phyloP scores from a whole-genome alignment of 2,888 invertebrate genomes.

The Corbicula japonica region DNA sequence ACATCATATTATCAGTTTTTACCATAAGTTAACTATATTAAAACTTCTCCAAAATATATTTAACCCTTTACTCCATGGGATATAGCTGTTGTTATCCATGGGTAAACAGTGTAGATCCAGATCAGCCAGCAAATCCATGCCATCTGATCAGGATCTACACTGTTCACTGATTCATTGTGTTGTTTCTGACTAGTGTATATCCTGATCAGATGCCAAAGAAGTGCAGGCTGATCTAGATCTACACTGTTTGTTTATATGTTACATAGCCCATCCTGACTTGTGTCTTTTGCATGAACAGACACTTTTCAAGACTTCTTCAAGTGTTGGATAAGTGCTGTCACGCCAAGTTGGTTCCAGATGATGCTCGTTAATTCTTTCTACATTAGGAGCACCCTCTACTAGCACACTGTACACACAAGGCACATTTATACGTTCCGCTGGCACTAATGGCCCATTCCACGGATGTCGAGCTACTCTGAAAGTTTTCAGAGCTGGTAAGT shows the following conservation, averaged over 20 bases:
- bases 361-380: constrained; percentile 82
- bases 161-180: no score
- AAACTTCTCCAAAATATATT: no score
- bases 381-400: constrained; percentile 78
- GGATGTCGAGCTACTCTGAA: constrained; percentile 82
- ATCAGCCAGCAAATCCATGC: no score
- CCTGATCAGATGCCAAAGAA: no score
- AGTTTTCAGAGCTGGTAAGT: constrained; percentile 78
- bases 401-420: constrained; percentile 83
- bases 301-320: constrained; percentile 80
- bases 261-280: constrained; percentile 80
- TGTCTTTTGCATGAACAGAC: constrained; percentile 83
- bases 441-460: constrained; percentile 81
- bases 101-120: no score
- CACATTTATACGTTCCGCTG: constrained; percentile 75
- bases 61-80: no score
- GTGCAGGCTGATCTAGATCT: no score
- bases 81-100: no score
- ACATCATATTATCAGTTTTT: no score
- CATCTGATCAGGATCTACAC: no score
- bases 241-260: background rate
- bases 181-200: no score
- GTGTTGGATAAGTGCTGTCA: constrained; percentile 68
- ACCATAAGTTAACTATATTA: no score
- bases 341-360: constrained; percentile 77